phyloP scores from a whole-genome alignment of 2,797 vertebrate species.

The Platalea minor region DNA sequence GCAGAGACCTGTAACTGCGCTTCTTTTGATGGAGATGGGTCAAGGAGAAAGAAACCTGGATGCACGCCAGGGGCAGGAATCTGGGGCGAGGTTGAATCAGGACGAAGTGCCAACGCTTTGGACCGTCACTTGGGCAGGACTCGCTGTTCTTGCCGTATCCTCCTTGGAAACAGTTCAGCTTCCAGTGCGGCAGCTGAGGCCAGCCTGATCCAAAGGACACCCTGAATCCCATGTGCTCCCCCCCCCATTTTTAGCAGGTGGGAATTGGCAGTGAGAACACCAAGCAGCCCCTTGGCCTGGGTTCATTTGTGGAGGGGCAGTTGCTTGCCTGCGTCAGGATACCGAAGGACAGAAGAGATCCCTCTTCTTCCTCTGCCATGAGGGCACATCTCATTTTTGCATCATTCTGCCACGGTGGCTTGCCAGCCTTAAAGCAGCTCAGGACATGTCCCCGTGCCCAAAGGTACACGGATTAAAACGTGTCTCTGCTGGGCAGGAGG shows the following conservation, averaged over 20 bases:
- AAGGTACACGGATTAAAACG: not conserved
- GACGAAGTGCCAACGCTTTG: conserved; percentile 18
- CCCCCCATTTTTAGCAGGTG: not conserved
- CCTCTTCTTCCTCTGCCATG: not conserved
- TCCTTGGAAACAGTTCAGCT: conserved; percentile 28
- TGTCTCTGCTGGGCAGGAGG: not conserved
- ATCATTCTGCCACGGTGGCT: not conserved
- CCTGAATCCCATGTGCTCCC: not conserved
- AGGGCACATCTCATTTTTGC: not conserved
- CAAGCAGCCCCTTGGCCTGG: not conserved
- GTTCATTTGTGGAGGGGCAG: not conserved
- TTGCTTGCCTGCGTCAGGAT: not conserved
- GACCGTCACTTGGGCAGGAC: conserved; percentile 44
- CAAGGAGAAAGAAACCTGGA: conserved; percentile 65
- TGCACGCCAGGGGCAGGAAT: conserved; percentile 40
- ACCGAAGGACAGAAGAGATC: not conserved
- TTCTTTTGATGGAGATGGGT: conserved; percentile 60
- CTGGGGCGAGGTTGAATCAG: conserved; percentile 63
- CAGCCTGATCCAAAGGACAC: conserved; percentile 16
- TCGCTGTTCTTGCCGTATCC: conserved; percentile 23
- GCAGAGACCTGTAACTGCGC: not conserved
- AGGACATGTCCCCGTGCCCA: not conserved
- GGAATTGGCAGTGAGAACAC: not conserved
- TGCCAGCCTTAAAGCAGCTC: not conserved
- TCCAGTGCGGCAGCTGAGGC: not conserved